Percentiles rank a stretch among this genome's conserved stretches.
Evolutionary conservation across 2,888 invertebrate genomes (phyloP).

Genomic region (Leptinotarsa peninsularis): DNA sequence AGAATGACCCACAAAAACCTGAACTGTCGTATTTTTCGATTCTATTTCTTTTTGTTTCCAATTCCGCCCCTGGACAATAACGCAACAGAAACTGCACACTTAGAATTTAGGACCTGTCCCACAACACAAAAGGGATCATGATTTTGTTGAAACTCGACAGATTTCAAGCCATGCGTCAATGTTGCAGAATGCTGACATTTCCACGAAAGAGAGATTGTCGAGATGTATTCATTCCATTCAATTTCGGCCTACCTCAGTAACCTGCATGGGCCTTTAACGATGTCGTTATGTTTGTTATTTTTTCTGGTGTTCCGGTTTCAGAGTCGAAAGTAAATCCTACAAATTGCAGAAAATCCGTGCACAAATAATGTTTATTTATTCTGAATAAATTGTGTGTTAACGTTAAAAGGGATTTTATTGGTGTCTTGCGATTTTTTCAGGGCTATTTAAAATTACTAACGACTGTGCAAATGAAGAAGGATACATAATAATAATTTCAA

Average conservation of each 20-base stretch:
- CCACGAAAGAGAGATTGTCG: constrained; percentile 50
- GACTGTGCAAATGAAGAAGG: no score
- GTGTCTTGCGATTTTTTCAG: not conserved
- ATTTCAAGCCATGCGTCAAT: constrained; percentile 57
- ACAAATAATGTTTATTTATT: constrained; percentile 43
- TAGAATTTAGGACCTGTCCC: constrained; percentile 48
- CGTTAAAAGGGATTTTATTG: constrained; percentile 18
- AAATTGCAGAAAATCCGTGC: constrained; percentile 53
- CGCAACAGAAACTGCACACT: constrained; percentile 21
- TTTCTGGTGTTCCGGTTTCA: constrained; percentile 59
- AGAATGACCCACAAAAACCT: not conserved
- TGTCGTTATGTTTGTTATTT: constrained; percentile 61
- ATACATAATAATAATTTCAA: no score
- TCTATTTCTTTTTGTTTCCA: constrained; percentile 1
- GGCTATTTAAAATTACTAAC: not conserved
- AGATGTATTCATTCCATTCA: constrained; percentile 43
- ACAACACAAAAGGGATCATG: constrained; percentile 57
- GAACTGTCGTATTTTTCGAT: not conserved
- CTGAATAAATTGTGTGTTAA: constrained; percentile 24
- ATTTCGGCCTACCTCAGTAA: constrained; percentile 33
- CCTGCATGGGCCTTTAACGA: constrained; percentile 50
- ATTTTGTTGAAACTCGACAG: constrained; percentile 58
- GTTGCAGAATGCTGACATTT: constrained; percentile 52
- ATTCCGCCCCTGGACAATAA: constrained; percentile 28
- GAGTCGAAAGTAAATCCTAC: constrained; percentile 53